phyloP scores from a whole-genome alignment of 2,797 vertebrate species.

The Graptemys geographica region DNA sequence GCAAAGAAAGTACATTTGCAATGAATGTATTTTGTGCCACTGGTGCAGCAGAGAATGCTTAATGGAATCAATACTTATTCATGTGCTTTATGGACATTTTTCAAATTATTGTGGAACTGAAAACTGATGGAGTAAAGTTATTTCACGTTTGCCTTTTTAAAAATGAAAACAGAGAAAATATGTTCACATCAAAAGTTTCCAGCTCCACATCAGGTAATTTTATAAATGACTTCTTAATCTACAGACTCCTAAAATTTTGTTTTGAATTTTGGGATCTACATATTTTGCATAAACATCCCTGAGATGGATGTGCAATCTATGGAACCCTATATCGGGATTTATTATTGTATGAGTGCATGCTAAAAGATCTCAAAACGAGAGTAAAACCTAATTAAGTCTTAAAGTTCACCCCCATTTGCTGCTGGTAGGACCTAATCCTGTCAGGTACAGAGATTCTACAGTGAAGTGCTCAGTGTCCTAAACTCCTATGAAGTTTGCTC shows the following conservation, averaged over 20 bases:
- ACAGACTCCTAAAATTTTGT: background rate
- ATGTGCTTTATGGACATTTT: background rate
- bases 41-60: background rate
- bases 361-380: background rate
- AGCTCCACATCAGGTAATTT: background rate
- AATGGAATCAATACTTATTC: slow-evolving; percentile 36
- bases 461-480: background rate
- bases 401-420: background rate
- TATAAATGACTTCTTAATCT: background rate
- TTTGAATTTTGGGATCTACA: background rate
- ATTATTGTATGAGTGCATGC: background rate
- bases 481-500: background rate
- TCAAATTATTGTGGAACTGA: slow-evolving; percentile 1
- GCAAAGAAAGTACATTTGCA: background rate
- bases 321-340: background rate
- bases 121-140: background rate
- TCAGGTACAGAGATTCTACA: background rate
- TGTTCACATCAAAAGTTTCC: background rate
- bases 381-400: background rate
- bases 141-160: background rate
- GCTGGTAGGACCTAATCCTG: background rate
- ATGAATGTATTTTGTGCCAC: background rate
- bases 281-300: background rate
- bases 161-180: background rate
- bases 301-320: background rate